A percentile compares a stretch with the other conserved stretches of the same genome.
phyloP scores from a whole-genome alignment of 2,113 vertebrate species.

The Amphiprion ocellaris region DNA sequence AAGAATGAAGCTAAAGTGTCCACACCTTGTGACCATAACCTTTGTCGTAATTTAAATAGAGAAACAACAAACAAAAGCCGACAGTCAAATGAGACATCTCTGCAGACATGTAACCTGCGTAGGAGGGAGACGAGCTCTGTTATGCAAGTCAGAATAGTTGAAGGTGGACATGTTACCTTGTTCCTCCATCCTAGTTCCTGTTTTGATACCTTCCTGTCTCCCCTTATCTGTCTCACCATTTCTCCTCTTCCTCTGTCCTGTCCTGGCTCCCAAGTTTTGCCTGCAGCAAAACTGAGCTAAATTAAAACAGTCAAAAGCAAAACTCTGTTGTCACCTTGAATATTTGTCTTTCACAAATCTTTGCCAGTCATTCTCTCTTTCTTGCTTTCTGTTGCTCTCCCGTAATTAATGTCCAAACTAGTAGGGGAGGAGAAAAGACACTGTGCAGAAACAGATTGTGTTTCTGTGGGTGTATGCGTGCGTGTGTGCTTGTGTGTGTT shows the following conservation, averaged over 20 bases:
- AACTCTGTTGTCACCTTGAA: conserved; percentile 51
- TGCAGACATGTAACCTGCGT: conserved; percentile 27
- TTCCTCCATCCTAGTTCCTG: conserved; percentile 35
- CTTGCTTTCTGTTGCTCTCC: conserved; percentile 21
- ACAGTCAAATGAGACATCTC: conserved; percentile 1
- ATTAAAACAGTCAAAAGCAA: conserved; percentile 58
- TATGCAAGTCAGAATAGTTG: conserved; percentile 14
- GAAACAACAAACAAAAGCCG: conserved; percentile 16
- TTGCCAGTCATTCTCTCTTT: conserved; percentile 23
- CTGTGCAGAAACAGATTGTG: conserved; percentile 56
- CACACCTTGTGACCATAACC: conserved; percentile 34
- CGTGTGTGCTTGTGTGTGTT: conserved; percentile 26
- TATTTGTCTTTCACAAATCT: conserved; percentile 49
- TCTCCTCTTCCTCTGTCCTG: background rate
- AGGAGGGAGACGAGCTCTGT: background rate
- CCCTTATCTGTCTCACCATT: conserved; percentile 13
- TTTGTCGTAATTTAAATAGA: conserved; percentile 47
- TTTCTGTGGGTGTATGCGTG: conserved; percentile 25
- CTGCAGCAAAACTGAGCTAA: conserved; percentile 34
- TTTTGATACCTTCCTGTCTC: conserved; percentile 27
- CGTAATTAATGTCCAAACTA: conserved; percentile 63
- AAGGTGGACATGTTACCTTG: background rate
- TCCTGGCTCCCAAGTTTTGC: conserved; percentile 16
- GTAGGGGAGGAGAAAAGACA: conserved; percentile 31
- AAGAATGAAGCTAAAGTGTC: conserved; percentile 12